These are phyloP conservation scores for Marasmarcha lunaedactyla DNA, from an alignment of 2,888 invertebrate species.

Conservation along the genomic window DNA sequence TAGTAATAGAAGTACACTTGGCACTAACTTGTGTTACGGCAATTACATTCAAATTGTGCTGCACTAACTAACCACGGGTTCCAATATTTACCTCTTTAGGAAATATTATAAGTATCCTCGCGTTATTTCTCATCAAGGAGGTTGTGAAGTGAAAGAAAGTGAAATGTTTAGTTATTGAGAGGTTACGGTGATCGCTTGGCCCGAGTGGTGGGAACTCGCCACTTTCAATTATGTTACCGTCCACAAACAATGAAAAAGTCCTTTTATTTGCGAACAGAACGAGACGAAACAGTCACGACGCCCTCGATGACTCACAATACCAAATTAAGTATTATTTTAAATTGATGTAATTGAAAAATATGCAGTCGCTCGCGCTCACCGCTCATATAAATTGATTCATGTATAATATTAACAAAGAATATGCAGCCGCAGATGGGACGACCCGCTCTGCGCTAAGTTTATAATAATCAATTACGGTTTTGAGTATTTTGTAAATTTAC, in stretches of 20 bases:
- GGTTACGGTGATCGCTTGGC: too few species aligned
- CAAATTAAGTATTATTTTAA: slow-evolving; percentile 70
- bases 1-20: slow-evolving; percentile 51
- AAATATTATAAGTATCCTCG: too few species aligned
- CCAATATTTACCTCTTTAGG: too few species aligned
- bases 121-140: too few species aligned
- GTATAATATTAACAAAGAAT: slow-evolving; percentile 48
- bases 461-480: too few species aligned
- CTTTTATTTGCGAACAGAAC: slow-evolving; percentile 27
- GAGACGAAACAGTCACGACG: slow-evolving; percentile 43
- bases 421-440: slow-evolving; percentile 10
- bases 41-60: too few species aligned
- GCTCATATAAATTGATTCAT: slow-evolving; percentile 66
- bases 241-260: slow-evolving; percentile 22
- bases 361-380: slow-evolving; percentile 56
- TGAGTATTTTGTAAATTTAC: too few species aligned
- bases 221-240: slow-evolving; percentile 1
- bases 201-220: background rate
- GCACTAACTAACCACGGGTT: too few species aligned
- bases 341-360: slow-evolving; percentile 71
- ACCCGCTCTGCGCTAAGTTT: too few species aligned
- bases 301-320: slow-evolving; percentile 65
- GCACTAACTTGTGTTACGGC: slow-evolving; percentile 31
- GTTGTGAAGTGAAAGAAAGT: too few species aligned
- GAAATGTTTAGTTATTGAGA: too few species aligned